phyloP scores from a whole-genome alignment of 2,888 invertebrate genomes.

The Archaeoteleia sp. region DNA sequence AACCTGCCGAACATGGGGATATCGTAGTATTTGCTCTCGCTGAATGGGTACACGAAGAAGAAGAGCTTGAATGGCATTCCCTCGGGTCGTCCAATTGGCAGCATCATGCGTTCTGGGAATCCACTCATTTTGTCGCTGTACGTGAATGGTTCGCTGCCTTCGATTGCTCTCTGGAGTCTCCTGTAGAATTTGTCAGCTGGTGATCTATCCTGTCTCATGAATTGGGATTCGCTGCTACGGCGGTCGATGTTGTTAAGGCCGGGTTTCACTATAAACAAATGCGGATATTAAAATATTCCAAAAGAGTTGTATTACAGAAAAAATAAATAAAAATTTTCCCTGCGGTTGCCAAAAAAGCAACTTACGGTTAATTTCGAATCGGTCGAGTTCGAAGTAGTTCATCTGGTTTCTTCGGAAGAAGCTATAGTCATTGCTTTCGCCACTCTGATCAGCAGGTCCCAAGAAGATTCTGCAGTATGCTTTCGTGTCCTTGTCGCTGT shows the following conservation, averaged over 20 bases:
- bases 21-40: conserved; percentile 76
- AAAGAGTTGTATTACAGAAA: no score
- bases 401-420: conserved; percentile 72
- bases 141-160: conserved; percentile 67
- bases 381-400: conserved; percentile 80
- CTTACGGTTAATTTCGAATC: conserved; percentile 77
- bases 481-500: conserved; percentile 79
- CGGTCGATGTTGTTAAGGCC: conserved; percentile 69
- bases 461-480: conserved; percentile 80
- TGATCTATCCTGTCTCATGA: conserved; percentile 61
- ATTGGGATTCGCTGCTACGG: conserved; percentile 62
- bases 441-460: conserved; percentile 81
- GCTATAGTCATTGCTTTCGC: conserved; percentile 76
- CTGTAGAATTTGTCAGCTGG: conserved; percentile 64
- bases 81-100: conserved; percentile 80
- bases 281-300: no score
- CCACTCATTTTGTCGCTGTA: conserved; percentile 64
- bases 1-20: conserved; percentile 74
- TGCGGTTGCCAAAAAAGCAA: no score
- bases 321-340: no score
- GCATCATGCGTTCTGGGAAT: conserved; percentile 78
- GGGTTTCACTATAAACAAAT: conserved; percentile 64
- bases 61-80: conserved; percentile 81
- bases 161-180: conserved; percentile 65
- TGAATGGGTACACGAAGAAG: conserved; percentile 78